Conservation (phyloP, 2,888 invertebrate species). For the Girardia tigrina region DNA sequence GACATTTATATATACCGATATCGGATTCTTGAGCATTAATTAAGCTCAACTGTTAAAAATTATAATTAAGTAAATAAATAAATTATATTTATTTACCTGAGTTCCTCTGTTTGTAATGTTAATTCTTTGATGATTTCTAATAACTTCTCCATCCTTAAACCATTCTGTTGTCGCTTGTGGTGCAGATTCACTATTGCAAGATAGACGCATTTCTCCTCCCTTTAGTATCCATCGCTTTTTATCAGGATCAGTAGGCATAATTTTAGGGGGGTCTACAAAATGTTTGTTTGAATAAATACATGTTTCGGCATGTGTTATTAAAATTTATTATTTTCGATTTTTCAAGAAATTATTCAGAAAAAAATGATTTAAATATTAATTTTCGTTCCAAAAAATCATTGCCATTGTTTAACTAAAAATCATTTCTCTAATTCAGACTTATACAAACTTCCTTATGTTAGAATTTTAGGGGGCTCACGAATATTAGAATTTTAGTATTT, state of each 20-base stretch:
- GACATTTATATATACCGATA: conserved; percentile 33
- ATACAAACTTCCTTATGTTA: too few relatives aligned
- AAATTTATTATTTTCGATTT: too few relatives aligned
- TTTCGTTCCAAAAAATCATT: too few relatives aligned
- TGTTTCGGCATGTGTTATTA: too few relatives aligned
- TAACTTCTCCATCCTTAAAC: conserved; percentile 39
- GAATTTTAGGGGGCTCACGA: too few relatives aligned
- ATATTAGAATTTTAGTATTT: too few relatives aligned
- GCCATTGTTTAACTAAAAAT: too few relatives aligned
- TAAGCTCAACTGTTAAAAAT: conserved; percentile 18
- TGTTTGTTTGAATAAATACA: too few relatives aligned
- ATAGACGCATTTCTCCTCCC: conserved; percentile 41
- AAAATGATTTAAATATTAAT: too few relatives aligned
- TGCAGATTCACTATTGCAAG: conserved; percentile 42
- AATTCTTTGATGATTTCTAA: neutral
- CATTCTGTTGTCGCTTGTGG: conserved; percentile 43
- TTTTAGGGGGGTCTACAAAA: conserved; percentile 33
- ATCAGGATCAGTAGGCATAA: neutral
- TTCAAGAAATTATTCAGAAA: too few relatives aligned
- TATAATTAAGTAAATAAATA: neutral
- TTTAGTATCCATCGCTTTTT: conserved; percentile 36
- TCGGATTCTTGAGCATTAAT: conserved; percentile 28
- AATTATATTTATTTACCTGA: conserved; percentile 5
- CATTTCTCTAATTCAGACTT: too few relatives aligned
- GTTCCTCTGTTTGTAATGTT: conserved; percentile 11